Percentiles rank a stretch among this genome's conserved stretches.
phyloP scores from a whole-genome alignment of 2,797 vertebrate genomes.

The Tragelaphus eurycerus region DNA sequence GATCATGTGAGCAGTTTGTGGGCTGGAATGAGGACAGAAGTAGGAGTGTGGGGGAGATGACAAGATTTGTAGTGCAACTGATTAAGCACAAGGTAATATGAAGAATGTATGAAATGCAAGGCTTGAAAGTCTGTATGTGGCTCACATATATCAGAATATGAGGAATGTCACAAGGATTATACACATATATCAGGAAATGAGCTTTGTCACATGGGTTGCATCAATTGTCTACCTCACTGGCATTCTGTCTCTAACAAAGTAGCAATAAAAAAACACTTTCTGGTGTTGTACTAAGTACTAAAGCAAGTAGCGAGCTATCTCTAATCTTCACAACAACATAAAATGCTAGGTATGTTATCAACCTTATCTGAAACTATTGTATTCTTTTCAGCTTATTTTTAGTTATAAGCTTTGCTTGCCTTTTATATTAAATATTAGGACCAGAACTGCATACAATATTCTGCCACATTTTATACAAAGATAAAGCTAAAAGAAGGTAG shows the following conservation, averaged over 20 bases:
- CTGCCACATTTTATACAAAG: background rate
- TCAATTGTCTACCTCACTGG: background rate
- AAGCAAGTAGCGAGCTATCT: background rate
- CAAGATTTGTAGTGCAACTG: background rate
- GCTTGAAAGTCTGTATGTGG: background rate
- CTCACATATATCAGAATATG: background rate
- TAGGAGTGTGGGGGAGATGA: background rate
- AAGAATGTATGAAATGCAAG: background rate
- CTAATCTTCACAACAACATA: background rate
- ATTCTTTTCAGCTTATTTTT: background rate
- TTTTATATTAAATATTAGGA: background rate
- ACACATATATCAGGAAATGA: background rate
- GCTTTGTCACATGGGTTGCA: background rate
- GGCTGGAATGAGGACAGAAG: background rate
- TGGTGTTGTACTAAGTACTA: background rate
- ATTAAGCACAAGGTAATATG: background rate
- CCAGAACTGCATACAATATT: background rate
- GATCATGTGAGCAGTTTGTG: background rate
- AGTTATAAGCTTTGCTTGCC: background rate
- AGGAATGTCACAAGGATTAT: background rate
- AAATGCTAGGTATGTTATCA: background rate
- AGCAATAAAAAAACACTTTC: background rate
- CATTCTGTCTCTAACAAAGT: background rate
- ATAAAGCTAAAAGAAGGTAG: background rate
- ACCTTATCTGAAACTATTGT: background rate